These are phyloP conservation scores for Megaustenia siamemsis DNA, from an alignment of 2,888 invertebrate genomes.

Conservation along the genomic window DNA sequence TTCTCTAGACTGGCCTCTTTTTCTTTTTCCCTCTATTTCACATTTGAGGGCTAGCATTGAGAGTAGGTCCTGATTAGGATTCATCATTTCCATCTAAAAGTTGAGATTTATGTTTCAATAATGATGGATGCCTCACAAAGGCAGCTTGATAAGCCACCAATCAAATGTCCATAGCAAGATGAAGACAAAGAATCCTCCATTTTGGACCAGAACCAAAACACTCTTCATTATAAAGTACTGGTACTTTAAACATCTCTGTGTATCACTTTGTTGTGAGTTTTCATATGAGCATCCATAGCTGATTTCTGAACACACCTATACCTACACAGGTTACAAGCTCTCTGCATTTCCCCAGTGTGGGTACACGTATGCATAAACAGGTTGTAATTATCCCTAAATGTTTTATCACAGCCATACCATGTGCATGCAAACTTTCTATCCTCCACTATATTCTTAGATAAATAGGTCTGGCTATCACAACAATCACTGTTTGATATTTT, in stretches of 20 bases:
- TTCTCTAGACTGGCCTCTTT: too few species aligned
- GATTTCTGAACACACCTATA: conserved; percentile 56
- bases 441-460: neutral
- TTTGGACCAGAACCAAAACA: too few species aligned
- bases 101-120: too few species aligned
- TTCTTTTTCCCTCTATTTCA: too few species aligned
- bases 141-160: too few species aligned
- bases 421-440: conserved; percentile 39
- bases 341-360: conserved; percentile 49
- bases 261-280: conserved; percentile 32
- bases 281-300: conserved; percentile 53
- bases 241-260: neutral
- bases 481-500: neutral
- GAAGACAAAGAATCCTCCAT: too few species aligned
- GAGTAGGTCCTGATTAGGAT: too few species aligned
- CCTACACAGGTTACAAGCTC: conserved; percentile 46
- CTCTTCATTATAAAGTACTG: too few species aligned
- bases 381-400: conserved; percentile 55
- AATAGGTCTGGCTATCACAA: neutral
- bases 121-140: too few species aligned
- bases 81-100: too few species aligned
- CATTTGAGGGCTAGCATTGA: too few species aligned
- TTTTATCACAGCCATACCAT: conserved; percentile 50
- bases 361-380: conserved; percentile 50
- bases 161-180: too few species aligned